These are phyloP conservation scores for Anguilla anguilla DNA, from an alignment of 2,797 vertebrate genomes.

Conservation along the genomic window DNA sequence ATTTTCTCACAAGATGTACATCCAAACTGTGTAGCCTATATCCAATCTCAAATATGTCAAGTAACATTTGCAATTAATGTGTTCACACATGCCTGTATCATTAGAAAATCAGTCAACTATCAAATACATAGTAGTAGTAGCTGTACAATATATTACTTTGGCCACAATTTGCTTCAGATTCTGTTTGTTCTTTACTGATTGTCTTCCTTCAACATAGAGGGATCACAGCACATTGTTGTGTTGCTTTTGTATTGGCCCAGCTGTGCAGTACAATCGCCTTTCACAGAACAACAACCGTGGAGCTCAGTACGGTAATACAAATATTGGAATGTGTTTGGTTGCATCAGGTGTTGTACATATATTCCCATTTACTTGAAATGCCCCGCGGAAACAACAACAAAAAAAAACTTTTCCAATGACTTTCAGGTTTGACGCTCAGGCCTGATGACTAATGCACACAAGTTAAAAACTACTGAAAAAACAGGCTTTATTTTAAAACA, in stretches of 20 bases:
- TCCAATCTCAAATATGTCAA: too few species aligned
- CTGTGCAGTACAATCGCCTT: neutral
- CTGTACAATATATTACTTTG: neutral
- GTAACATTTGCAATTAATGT: neutral
- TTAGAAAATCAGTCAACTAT: neutral
- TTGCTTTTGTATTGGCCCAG: neutral
- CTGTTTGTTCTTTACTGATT: neutral
- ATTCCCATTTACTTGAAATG: neutral
- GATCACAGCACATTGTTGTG: neutral
- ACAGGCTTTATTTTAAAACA: neutral
- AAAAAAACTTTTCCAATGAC: neutral
- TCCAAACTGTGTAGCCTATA: neutral
- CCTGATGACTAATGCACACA: too few species aligned
- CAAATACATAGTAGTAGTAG: neutral
- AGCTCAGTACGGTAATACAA: neutral
- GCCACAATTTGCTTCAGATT: neutral
- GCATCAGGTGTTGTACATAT: neutral
- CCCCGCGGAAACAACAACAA: neutral
- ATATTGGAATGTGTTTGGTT: neutral
- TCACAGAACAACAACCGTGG: neutral
- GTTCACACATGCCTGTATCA: neutral
- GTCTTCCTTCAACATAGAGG: neutral
- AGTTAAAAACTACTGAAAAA: neutral
- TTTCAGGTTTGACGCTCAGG: neutral
- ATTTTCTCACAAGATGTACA: neutral